phyloP scores from a whole-genome alignment of 1,140 invertebrate genomes.

The Drosophila pallidifrons region DNA sequence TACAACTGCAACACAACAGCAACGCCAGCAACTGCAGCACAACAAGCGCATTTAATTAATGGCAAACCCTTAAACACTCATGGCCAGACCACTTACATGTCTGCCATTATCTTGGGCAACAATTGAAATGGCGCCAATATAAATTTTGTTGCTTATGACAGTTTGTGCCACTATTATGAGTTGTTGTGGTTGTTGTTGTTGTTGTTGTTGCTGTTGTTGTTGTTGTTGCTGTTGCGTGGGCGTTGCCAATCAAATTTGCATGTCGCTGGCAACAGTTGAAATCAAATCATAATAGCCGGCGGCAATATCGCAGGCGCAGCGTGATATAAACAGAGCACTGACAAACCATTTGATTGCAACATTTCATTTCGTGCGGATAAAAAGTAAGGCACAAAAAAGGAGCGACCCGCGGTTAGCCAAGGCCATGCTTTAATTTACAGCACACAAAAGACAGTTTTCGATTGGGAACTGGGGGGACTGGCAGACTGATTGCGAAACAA shows the following conservation, averaged over 20 bases:
- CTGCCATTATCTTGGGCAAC: slow-evolving; percentile 40
- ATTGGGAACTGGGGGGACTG: slow-evolving; percentile 21
- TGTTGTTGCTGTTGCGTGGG: slow-evolving; percentile 68
- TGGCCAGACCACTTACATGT: slow-evolving; percentile 52
- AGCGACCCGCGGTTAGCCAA: slow-evolving; percentile 58
- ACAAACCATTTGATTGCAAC: slow-evolving; percentile 49
- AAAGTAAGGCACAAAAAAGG: slow-evolving; percentile 67
- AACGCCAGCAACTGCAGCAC: slow-evolving; percentile 29
- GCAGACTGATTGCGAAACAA: slow-evolving; percentile 50
- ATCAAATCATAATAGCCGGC: slow-evolving; percentile 64
- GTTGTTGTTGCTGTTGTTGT: slow-evolving; percentile 4
- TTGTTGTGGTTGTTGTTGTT: slow-evolving; percentile 10
- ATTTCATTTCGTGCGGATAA: slow-evolving; percentile 72
- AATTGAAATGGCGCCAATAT: slow-evolving; percentile 72
- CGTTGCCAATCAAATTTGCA: slow-evolving; percentile 80
- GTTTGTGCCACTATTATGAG: slow-evolving; percentile 31
- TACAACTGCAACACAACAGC: slow-evolving; percentile 25
- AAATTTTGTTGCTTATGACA: slow-evolving; percentile 68
- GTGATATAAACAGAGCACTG: slow-evolving; percentile 48
- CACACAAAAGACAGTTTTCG: slow-evolving; percentile 67
- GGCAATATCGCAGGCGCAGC: slow-evolving; percentile 32
- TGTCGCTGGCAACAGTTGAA: slow-evolving; percentile 71
- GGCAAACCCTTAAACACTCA: slow-evolving; percentile 63
- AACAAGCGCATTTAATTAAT: slow-evolving; percentile 77
- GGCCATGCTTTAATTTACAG: slow-evolving; percentile 66